Percentiles rank a stretch among this genome's conserved stretches.
phyloP scores from a whole-genome alignment of 1,140 invertebrate species.

The Contarinia nasturtii region DNA sequence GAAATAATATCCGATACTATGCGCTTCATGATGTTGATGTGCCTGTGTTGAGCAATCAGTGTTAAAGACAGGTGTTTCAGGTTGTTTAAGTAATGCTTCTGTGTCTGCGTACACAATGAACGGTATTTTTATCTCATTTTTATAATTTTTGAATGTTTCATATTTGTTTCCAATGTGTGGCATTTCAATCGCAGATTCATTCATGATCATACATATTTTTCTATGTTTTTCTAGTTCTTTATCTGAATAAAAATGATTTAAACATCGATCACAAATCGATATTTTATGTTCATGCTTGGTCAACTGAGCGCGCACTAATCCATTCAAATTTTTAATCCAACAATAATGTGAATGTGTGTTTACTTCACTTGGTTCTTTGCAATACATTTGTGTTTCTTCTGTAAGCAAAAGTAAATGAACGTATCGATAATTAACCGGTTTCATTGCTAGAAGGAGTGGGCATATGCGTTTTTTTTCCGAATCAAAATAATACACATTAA shows the following conservation, averaged over 20 bases:
- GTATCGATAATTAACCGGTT: neutral
- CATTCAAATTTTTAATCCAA: constrained; percentile 13
- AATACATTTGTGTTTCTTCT: constrained; percentile 3
- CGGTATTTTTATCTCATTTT: constrained; percentile 11
- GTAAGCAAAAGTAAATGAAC: constrained; percentile 6
- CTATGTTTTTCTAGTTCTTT: constrained; percentile 9
- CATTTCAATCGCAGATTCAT: constrained; percentile 5
- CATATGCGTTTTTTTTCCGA: constrained; percentile 1
- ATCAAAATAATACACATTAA: constrained; percentile 1
- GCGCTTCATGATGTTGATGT: constrained; percentile 16
- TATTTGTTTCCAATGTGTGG: constrained; percentile 3
- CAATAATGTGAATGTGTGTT: constrained; percentile 9
- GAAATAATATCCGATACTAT: constrained; percentile 12
- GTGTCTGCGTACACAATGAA: constrained; percentile 20
- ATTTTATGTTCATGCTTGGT: constrained; percentile 8
- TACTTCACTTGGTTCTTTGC: constrained; percentile 2
- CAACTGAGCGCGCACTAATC: constrained; percentile 12
- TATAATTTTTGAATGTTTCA: constrained; percentile 12
- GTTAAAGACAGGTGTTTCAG: constrained; percentile 4
- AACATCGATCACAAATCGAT: constrained; percentile 15
- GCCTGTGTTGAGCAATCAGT: constrained; percentile 3
- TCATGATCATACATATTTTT: constrained; percentile 8
- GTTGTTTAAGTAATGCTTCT: constrained; percentile 13
- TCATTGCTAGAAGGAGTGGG: neutral
- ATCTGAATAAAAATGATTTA: constrained; percentile 10